phyloP scores from a whole-genome alignment of 64 coral and sea anemone species.

The Trachythela sp. region DNA sequence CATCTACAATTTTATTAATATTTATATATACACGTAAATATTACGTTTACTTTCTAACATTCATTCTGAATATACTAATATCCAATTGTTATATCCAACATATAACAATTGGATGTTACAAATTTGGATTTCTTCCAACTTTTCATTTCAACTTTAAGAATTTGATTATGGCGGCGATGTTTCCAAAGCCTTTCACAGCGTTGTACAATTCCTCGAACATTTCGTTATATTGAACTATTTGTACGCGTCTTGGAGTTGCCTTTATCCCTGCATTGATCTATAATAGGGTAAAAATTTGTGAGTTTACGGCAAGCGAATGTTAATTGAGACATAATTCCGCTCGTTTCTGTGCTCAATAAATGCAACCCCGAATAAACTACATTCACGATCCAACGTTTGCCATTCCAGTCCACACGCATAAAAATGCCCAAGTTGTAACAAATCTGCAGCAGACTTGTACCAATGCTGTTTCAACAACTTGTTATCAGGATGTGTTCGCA shows the following conservation, averaged over 20 bases:
- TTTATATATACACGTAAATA: constrained; percentile 12
- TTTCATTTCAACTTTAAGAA: neutral
- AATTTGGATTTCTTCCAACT: neutral
- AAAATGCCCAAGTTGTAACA: too few relatives aligned
- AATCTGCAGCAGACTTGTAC: too few relatives aligned
- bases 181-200: neutral
- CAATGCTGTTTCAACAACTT: too few relatives aligned
- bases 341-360: too few relatives aligned
- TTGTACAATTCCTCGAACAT: neutral
- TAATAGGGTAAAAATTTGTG: neutral
- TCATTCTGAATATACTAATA: constrained; percentile 7
- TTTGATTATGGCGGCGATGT: neutral
- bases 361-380: too few relatives aligned
- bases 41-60: neutral
- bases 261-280: neutral
- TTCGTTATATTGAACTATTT: neutral
- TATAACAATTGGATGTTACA: neutral
- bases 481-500: too few relatives aligned
- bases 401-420: too few relatives aligned
- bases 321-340: too few relatives aligned
- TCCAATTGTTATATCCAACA: neutral
- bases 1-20: neutral
- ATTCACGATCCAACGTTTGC: too few relatives aligned
- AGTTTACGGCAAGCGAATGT: neutral
- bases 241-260: neutral